phyloP scores from a whole-genome alignment of 2,113 vertebrate genomes.

The Gopherus evgoodei region DNA sequence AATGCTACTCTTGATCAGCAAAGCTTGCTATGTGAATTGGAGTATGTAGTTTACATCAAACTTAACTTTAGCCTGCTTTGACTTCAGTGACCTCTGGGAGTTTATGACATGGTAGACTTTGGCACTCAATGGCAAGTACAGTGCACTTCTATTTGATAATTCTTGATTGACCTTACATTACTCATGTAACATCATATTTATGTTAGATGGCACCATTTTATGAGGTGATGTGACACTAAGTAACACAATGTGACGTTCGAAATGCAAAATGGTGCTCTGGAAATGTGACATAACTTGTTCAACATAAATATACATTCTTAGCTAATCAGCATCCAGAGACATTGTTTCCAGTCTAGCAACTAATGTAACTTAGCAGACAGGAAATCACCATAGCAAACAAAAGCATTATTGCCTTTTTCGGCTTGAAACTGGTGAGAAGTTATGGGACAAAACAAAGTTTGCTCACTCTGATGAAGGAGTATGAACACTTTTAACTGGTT shows the following conservation, averaged over 20 bases:
- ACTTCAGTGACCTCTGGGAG: not conserved
- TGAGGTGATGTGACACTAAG: fast-evolving
- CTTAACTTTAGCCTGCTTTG: not conserved
- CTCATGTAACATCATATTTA: not conserved
- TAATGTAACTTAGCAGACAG: fast-evolving
- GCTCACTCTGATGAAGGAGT: not conserved
- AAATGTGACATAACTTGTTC: fast-evolving
- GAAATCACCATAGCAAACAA: not conserved
- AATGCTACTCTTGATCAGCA: not conserved
- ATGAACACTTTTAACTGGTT: not conserved
- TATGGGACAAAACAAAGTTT: not conserved
- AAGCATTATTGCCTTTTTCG: not conserved
- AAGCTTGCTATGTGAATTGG: not conserved
- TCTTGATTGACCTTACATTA: not conserved
- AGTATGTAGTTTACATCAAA: not conserved
- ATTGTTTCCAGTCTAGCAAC: fast-evolving
- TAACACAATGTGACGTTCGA: fast-evolving
- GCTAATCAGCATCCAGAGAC: fast-evolving
- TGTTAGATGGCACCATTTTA: fast-evolving
- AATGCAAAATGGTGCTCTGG: fast-evolving
- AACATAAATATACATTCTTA: fast-evolving
- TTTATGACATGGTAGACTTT: not conserved
- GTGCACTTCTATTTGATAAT: not conserved
- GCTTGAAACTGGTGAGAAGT: not conserved
- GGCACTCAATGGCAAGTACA: not conserved